Evolutionary conservation across 2,797 vertebrate genomes (phyloP).

Genomic region (Petrocephalus schoutedeni): DNA sequence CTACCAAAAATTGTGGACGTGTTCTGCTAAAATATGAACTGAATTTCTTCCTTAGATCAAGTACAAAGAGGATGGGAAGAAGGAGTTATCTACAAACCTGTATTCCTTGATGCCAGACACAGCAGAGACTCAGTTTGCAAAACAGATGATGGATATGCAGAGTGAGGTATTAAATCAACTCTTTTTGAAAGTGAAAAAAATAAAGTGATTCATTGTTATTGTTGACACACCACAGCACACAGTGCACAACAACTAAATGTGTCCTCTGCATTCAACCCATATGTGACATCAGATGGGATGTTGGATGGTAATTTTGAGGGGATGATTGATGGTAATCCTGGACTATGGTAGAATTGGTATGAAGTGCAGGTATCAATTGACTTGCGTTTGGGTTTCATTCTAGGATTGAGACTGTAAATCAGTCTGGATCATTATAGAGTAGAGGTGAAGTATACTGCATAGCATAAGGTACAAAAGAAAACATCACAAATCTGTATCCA

Average conservation of each 20-base stretch:
- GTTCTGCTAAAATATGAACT: background rate
- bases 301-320: background rate
- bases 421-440: too few relatives aligned
- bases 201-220: background rate
- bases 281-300: background rate
- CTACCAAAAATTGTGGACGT: background rate
- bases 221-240: too few relatives aligned
- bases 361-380: too few relatives aligned
- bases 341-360: too few relatives aligned
- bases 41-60: slow-evolving; percentile 59
- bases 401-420: too few relatives aligned
- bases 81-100: slow-evolving; percentile 40
- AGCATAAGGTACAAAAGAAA: too few relatives aligned
- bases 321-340: background rate
- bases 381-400: too few relatives aligned
- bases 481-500: too few relatives aligned
- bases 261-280: too few relatives aligned
- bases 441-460: too few relatives aligned
- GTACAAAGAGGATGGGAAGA: slow-evolving; percentile 66
- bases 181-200: background rate
- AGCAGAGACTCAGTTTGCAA: slow-evolving; percentile 52
- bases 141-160: slow-evolving; percentile 53
- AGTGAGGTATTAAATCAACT: slow-evolving; percentile 65
- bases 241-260: too few relatives aligned
- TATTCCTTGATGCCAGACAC: slow-evolving; percentile 59